Evolutionary conservation across 2,113 vertebrate genomes (phyloP).

Genomic region (Bubalus kerabau): DNA sequence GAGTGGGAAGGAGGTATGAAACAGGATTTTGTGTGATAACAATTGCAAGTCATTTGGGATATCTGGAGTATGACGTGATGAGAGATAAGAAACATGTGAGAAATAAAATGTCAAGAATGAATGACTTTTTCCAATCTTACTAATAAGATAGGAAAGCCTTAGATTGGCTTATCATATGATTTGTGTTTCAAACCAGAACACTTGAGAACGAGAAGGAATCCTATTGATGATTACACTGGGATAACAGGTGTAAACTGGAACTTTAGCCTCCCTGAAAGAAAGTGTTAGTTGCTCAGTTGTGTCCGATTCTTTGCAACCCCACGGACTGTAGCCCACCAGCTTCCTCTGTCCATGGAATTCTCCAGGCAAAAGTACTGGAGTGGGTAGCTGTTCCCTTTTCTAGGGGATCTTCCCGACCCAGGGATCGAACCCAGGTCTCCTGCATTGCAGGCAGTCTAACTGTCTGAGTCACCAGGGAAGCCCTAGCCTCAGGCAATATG

Average conservation of each 20-base stretch:
- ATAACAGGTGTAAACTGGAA: neutral
- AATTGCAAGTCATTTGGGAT: neutral
- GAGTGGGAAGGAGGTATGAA: neutral
- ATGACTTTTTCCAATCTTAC: neutral
- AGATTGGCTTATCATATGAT: neutral
- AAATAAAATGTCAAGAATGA: neutral
- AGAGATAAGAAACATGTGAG: neutral
- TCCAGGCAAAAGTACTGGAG: neutral
- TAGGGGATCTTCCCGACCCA: neutral
- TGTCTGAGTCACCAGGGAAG: neutral
- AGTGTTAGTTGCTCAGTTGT: neutral
- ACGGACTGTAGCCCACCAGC: rapidly evolving
- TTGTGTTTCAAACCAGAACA: neutral
- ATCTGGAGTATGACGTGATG: neutral
- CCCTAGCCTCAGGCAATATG: neutral
- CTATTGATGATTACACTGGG: too few relatives aligned
- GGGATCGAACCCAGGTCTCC: neutral
- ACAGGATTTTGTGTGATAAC: neutral
- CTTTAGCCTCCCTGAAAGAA: neutral
- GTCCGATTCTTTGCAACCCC: rapidly evolving
- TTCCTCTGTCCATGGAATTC: neutral
- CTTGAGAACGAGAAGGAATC: neutral
- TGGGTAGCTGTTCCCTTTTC: neutral
- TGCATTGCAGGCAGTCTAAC: neutral
- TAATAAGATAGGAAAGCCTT: neutral